phyloP scores from a whole-genome alignment of 2,797 vertebrate genomes.

The Catostomus latipinnis region DNA sequence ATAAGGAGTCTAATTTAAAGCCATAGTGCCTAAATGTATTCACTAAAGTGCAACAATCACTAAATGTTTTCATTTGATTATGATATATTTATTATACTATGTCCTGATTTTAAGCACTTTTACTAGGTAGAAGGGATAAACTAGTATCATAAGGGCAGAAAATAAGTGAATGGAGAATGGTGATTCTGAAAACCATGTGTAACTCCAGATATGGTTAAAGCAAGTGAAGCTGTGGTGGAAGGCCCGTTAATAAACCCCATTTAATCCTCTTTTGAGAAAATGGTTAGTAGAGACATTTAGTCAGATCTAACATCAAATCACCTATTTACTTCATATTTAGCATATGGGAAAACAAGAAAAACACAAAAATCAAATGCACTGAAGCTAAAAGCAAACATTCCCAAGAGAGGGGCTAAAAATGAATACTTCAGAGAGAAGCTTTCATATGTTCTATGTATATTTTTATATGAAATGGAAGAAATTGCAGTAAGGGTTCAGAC shows the following conservation, averaged over 20 bases:
- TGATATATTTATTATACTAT: neutral
- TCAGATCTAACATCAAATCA: neutral
- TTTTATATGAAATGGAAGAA: neutral
- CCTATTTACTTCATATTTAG: neutral
- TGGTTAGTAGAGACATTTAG: conserved; percentile 23
- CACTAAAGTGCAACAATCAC: too few relatives aligned
- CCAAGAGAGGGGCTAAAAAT: neutral
- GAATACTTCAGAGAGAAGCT: neutral
- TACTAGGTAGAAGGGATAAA: neutral
- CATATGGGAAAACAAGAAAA: too few relatives aligned
- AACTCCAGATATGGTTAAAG: conserved; percentile 4
- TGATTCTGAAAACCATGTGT: conserved; percentile 12
- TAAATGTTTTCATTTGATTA: too few relatives aligned
- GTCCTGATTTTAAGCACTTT: conserved; percentile 9
- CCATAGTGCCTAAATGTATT: too few relatives aligned
- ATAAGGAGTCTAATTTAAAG: too few relatives aligned
- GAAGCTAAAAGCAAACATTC: neutral
- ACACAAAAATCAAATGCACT: neutral
- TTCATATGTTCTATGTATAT: neutral
- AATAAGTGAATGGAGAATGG: conserved; percentile 24
- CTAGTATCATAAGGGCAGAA: neutral
- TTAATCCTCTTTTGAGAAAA: conserved; percentile 1
- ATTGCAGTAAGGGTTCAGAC: neutral
- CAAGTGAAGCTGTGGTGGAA: conserved; percentile 8
- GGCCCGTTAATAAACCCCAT: conserved; percentile 25